Conservation (phyloP, 2,113 vertebrate species). For the Petromus typicus region DNA sequence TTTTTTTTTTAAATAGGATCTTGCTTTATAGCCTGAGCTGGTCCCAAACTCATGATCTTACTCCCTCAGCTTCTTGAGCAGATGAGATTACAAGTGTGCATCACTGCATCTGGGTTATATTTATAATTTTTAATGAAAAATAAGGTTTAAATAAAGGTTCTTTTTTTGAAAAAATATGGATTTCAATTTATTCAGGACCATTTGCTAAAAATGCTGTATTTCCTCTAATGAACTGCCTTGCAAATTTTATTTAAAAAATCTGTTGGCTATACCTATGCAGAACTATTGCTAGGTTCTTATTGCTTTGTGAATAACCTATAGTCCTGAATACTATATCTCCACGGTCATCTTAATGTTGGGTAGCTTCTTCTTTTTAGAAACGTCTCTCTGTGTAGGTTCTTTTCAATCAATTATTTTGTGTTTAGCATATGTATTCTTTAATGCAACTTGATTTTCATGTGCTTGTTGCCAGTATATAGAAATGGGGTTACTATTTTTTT, state of each 20-base stretch:
- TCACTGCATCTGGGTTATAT: not conserved
- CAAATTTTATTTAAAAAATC: not conserved
- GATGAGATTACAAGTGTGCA: not conserved
- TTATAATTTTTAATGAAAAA: not conserved
- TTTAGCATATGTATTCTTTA: not conserved
- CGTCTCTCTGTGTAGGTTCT: not conserved
- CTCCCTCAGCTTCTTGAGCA: not conserved
- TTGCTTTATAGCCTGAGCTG: not conserved
- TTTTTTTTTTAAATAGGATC: not conserved
- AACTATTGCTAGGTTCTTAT: not conserved
- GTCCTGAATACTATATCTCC: not conserved
- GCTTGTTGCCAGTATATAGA: not conserved
- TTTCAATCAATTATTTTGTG: not conserved
- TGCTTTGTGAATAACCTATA: not conserved
- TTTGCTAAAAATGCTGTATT: not conserved
- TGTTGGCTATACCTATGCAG: not conserved
- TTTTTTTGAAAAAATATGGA: not conserved
- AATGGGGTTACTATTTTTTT: not conserved
- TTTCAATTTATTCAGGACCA: not conserved
- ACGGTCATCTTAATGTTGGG: not conserved
- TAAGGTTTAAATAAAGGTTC: not conserved
- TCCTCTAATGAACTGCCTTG: not conserved
- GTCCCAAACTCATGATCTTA: not conserved
- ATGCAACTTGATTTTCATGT: not conserved
- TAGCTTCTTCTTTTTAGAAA: not conserved